Evolutionary conservation across 2,888 invertebrate genomes (phyloP), one percentile per base, ranked within the genome.

Genomic region (Coenonympha glycerion): DNA sequence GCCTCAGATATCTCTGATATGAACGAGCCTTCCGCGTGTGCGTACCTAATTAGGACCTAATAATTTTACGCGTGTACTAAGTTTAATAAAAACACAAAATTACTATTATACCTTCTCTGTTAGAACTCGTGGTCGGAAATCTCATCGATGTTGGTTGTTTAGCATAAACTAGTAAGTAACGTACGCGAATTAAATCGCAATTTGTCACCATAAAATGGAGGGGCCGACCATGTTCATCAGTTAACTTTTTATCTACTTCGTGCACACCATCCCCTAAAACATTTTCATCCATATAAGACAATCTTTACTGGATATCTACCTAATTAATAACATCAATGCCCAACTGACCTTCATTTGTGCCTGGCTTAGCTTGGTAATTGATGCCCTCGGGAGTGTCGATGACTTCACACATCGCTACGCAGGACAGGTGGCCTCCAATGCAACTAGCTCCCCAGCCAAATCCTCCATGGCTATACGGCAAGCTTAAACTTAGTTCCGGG

Each of bases 351-450:
- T 83, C 84, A 60, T 72, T 77, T 6, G 73, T 64, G 26, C 78
- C 69, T 0, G 79, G 79, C 65, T 85, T 88, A 9, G 16, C 15
- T 58, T 88, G 88, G 59, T 87, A 88, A 64, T 88, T 88, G 4
- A 90, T 89, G 57, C 89, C 89, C 47, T 90, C 89, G 1, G 91
- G 90, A 66, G 93, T 91, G 73, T 93, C 90, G 39, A 95, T 89
- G 46, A 94, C 90, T 83, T 96, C 94, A 78, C 95, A 93, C 54
- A 95, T 79, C 2, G 94, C 95, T 39, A 95, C 88, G 68, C 93
- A 92, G 31, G 93, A 92, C 44, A 95, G 80, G 57, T 91, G 90
- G n/a, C 91, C 89, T 1, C 95, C 95, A 44, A 95, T 88, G 52
- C 89, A 78, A 64, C 95, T 95, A 6, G 90, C 91, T 18, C 91